Conservation (phyloP, 1,140 invertebrate genomes). For the Dendrolimus punctatus region DNA sequence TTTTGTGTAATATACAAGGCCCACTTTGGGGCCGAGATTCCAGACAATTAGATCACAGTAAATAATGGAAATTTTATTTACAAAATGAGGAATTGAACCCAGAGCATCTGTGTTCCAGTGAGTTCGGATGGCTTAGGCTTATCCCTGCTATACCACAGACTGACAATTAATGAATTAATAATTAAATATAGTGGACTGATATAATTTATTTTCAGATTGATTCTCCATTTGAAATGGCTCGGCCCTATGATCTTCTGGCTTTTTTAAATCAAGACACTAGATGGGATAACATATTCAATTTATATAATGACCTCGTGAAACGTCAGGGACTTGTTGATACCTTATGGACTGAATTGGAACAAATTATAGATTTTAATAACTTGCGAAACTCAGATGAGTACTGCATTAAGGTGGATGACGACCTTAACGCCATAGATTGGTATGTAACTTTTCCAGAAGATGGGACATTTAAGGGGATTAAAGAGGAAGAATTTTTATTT, state of each 20-base stretch:
- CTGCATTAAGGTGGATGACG: constrained; percentile 75
- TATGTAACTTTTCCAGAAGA: constrained; percentile 77
- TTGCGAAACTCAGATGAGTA: constrained; percentile 78
- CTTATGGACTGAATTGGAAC: constrained; percentile 76
- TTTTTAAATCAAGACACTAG: constrained; percentile 87
- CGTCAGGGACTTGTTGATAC: constrained; percentile 78
- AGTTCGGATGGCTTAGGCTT: no score
- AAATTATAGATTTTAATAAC: constrained; percentile 75
- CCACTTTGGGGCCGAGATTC: no score
- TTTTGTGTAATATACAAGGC: no score
- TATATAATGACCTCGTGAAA: constrained; percentile 77
- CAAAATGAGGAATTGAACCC: no score
- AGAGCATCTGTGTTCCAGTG: no score
- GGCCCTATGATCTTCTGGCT: constrained; percentile 85
- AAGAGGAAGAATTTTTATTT: constrained; percentile 31
- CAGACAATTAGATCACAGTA: no score
- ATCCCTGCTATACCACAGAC: no score
- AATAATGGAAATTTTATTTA: no score
- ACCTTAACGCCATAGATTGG: constrained; percentile 78
- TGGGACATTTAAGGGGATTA: constrained; percentile 46
- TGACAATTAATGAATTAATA: no score
- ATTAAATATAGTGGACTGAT: background rate
- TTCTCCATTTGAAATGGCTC: constrained; percentile 84
- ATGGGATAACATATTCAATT: constrained; percentile 74
- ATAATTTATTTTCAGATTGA: constrained; percentile 72